Evolutionary conservation across 2,888 invertebrate species (phyloP).

Genomic region (Drosophila koepferae): DNA sequence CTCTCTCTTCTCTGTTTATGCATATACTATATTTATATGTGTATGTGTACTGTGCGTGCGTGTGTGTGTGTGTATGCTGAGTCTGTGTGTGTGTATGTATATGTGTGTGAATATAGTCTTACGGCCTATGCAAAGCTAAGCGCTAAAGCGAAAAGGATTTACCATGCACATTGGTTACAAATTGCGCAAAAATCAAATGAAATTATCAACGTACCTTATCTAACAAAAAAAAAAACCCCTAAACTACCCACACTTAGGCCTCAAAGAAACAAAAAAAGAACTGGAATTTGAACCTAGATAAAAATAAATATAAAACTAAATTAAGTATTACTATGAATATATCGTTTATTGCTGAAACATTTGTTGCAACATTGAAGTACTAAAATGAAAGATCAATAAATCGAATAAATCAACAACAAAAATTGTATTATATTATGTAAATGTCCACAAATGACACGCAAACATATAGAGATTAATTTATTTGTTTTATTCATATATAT

Average conservation of each 20-base stretch:
- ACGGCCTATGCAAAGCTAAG: constrained; percentile 50
- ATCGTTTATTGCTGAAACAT: constrained; percentile 55
- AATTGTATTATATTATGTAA: constrained; percentile 74
- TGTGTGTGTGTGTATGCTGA: constrained; percentile 31
- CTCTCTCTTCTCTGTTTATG: constrained; percentile 38
- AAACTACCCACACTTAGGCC: constrained; percentile 24
- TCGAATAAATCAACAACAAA: constrained; percentile 21
- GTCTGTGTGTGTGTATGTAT: constrained; percentile 31
- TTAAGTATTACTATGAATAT: constrained; percentile 33
- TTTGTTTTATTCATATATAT: constrained; percentile 56
- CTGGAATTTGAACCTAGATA: constrained; percentile 66
- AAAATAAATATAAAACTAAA: constrained; percentile 9
- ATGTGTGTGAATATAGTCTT: constrained; percentile 47
- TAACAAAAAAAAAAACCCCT: not conserved
- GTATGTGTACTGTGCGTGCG: constrained; percentile 49
- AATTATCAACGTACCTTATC: constrained; percentile 21
- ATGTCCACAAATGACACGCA: constrained; percentile 73
- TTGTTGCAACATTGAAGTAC: constrained; percentile 82
- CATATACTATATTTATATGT: constrained; percentile 59
- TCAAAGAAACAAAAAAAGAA: constrained; percentile 47
- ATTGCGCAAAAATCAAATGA: constrained; percentile 44
- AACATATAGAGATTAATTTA: constrained; percentile 56
- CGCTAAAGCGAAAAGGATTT: constrained; percentile 33
- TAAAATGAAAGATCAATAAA: constrained; percentile 48
- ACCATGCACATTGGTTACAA: constrained; percentile 61